Base-by-base conservation (phyloP, 2,797 vertebrate species). In the Apogon talboti region DNA sequence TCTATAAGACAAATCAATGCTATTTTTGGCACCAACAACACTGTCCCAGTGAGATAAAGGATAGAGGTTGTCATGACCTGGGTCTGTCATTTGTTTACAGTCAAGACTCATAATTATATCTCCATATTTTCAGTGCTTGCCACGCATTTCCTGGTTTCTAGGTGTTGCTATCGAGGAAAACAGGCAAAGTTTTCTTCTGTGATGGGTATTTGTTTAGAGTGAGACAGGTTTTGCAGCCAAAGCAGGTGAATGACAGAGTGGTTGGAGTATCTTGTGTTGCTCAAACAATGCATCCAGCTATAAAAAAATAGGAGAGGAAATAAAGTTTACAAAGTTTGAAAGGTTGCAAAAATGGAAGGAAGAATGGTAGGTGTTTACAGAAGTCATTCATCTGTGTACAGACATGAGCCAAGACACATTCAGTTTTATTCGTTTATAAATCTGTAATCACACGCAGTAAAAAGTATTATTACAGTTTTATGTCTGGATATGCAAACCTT, bases 301-400 rank as follows among this genome's bases (percentile, higher is more conserved):
- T 88, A 93, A 92, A 93, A 93, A 92, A 94, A 94, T 91, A 93
- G 94, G 94, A 94, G 33, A 1, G 33, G 33, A 35, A 35, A 35
- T 35, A 1, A 10, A 8, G 33, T 10, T 35, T 35, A 8, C 33
- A 10, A 35, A 35, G 33, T 35, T 35, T 35, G 10, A 35, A 35
- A 35, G 33, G 33, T 35, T 35, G 33, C 33, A 35, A 35, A 35
- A 8, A 35, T 35, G 33, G 33, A 35, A 10, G 33, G 9, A 35
- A 35, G 33, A 35, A 35, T 35, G 33, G 9, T 10, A 35, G 33
- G 33, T 35, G 33, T 35, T 8, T 35, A 10, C 33, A 10, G 33
- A 8, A 35, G 33, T 35, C 33, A 35, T 35, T 35, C 33, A 35
- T 35, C 33, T 35, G 7, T 35, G 9, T 35, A 35, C 33, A 35